Evolutionary conservation across 37 sponge, comb jelly and placozoan species (phyloP), one percentile per base, ranked within the genome.

Genomic region (Spongia lamella): DNA sequence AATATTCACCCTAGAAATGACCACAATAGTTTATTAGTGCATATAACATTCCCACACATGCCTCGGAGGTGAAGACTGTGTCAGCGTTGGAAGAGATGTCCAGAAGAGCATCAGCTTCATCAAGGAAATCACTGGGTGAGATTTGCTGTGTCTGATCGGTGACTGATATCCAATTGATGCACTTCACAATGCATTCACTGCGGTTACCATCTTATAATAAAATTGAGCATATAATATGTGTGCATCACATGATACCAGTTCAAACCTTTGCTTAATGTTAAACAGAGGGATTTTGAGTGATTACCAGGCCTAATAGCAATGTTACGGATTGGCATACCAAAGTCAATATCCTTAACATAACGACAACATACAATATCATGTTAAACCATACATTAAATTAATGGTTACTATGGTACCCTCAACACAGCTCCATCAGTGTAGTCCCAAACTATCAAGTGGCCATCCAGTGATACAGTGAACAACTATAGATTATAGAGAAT

Each of bases 371-470:
- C 14, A 31, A 25, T 25, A 24, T 11, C 39, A 32, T 32, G n/a
- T n/a, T n/a, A n/a, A 31, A 32, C 32, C 27, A 40, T 53, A 16
- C 4, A 36, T 3, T 7, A 56, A 56, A 27, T 27, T 24, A 27
- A 7, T 56, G 3, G 58, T 27, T 27, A 27, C n/a, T 43, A 43
- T 43, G 9, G 47, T 33, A 87, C 92, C 66, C 58, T 87, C 9
- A 92, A 27, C 32, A 78, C 19, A 27, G 76, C 39, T 20, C 85
- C 89, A 80, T 87, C 92, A 3, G 72, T 56, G 38, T 66, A 83
- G 72, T 92, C 92, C 85, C 90, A 92, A 15, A 88, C 11, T 21
- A 66, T 55, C 40, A 92, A 53, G 6, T 76, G 54, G 0, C 92
- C 92, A 84, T 92, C 92, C 54, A 84, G 53, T 13, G 85, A 87